phyloP scores from a whole-genome alignment of 1,140 invertebrate species.

The Chelonus insularis region DNA sequence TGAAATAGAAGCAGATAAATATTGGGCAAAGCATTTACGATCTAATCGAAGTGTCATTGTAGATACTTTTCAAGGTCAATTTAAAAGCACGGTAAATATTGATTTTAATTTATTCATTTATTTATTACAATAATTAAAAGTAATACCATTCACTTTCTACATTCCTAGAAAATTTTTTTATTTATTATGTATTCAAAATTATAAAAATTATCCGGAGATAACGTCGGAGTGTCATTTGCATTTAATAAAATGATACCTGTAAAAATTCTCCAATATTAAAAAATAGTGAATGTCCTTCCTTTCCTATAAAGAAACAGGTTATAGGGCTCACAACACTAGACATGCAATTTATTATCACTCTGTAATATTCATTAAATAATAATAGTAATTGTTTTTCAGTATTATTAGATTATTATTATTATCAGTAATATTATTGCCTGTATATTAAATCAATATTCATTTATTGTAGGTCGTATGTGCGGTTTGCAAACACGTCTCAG shows the following conservation, averaged over 20 bases:
- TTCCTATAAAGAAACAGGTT: constrained; percentile 28
- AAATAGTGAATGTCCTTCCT: constrained; percentile 39
- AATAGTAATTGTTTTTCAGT: no score
- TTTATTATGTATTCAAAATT: neutral
- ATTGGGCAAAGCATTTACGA: constrained; percentile 67
- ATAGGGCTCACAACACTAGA: constrained; percentile 36
- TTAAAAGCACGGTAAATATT: constrained; percentile 68
- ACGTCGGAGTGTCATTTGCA: constrained; percentile 36
- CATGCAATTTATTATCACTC: constrained; percentile 23
- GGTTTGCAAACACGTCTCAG: constrained; percentile 69
- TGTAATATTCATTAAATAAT: no score
- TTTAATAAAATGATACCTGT: constrained; percentile 31
- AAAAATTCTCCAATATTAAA: constrained; percentile 45
- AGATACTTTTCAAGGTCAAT: constrained; percentile 75
- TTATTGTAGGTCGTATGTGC: constrained; percentile 68
- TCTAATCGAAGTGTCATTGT: constrained; percentile 69
- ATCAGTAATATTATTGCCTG: no score
- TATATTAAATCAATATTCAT: constrained; percentile 25
- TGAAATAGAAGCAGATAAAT: constrained; percentile 63
- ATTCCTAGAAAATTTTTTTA: no score
- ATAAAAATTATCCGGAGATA: constrained; percentile 30
- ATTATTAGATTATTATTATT: no score
- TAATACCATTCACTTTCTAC: no score
- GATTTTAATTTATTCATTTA: no score
- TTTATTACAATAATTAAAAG: no score